Evolutionary conservation across 2,888 invertebrate genomes (phyloP), one percentile per base, ranked within the genome.

Genomic region (Aleiodes leptofemur): DNA sequence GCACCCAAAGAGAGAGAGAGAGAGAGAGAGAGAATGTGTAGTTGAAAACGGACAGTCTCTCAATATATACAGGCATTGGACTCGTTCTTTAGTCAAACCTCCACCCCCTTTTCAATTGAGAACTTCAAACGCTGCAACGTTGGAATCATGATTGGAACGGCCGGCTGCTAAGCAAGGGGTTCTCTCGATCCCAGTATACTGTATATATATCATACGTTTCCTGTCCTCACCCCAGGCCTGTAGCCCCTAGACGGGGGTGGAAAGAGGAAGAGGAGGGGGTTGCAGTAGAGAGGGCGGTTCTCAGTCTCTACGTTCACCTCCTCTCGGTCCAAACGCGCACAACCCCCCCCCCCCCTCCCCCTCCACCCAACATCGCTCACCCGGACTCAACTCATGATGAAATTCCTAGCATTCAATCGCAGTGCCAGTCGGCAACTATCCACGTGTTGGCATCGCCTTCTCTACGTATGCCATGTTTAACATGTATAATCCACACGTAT

Each of bases 341-440:
- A 80, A 81, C 83, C 82, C 59, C 76, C 77, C 78, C 82, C 59
- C 76, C 77, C 78, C 34, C 4, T 83, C 82, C 59, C 76, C 77
- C 78, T 4, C 4, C 86, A 85, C 87, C 88, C 89, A 89, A 89
- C 88, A 89, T 80, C 83, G 83, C 83, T 84, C 90, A 78, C 90
- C 90, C 89, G 90, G 91, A 91, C 90, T 90, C 86, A 84, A 86
- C 87, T 88, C 87, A 87, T 89, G 88, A 89, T 89, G 89, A 89
- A 89, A 89, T 89, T 89, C 89, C 88, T 89, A 85, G 87, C 88
- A 88, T 89, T 89, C 89, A 88, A 88, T 89, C 86, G 88, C 87
- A 87, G 86, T 84, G 83, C 83, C 84, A 84, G 86, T 86, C 84
- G 83, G 83, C 87, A 86, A 83, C 85, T 84, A 84, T 82, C 81